Conservation (phyloP, 2,113 vertebrate genomes). For the Apteryx mantelli region DNA sequence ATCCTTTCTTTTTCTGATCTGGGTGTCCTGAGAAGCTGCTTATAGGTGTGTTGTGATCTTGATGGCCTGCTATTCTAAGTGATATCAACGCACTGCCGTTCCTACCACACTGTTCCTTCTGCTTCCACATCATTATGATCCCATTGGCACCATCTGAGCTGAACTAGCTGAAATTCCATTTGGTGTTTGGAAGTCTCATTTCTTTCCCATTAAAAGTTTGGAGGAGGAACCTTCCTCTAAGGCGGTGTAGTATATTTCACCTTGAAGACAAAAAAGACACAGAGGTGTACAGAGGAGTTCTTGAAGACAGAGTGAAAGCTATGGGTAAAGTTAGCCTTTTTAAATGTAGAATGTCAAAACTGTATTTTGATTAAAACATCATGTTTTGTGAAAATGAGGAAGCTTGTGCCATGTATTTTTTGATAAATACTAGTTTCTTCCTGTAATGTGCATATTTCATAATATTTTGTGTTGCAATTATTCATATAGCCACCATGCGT, state of each 20-base stretch:
- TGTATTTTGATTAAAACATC: neutral
- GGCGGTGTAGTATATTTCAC: neutral
- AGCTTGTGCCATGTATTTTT: neutral
- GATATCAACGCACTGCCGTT: neutral
- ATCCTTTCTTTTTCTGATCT: neutral
- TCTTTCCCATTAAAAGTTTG: neutral
- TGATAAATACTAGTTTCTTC: neutral
- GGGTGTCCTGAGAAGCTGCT: neutral
- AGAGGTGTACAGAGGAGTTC: neutral
- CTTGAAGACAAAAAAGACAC: neutral
- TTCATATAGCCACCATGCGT: fast-evolving
- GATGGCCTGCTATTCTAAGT: neutral
- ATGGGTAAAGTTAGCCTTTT: neutral
- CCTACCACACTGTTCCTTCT: neutral
- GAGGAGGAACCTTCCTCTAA: neutral
- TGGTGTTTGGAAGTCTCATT: neutral
- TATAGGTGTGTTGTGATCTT: neutral
- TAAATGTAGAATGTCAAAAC: neutral
- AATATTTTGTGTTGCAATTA: neutral
- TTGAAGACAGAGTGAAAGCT: neutral
- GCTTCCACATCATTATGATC: neutral
- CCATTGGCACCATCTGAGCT: neutral
- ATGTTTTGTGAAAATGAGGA: neutral
- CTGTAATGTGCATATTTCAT: neutral
- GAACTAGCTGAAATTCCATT: neutral